phyloP scores from a whole-genome alignment of 2,113 vertebrate genomes.

The human region DNA sequence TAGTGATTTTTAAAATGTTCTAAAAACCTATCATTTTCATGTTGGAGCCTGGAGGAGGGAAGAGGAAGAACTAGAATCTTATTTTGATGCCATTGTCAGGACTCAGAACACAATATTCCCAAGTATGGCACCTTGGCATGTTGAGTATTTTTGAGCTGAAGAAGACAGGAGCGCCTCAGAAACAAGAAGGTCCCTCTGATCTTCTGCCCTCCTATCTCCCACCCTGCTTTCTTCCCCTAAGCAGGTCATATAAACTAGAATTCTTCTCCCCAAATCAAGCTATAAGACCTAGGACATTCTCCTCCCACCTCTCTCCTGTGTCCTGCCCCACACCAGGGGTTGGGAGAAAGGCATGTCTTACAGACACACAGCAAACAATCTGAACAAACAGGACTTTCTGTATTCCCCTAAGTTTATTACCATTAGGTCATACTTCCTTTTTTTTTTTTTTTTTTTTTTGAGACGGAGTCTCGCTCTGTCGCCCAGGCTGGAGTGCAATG shows the following conservation, averaged over 20 bases:
- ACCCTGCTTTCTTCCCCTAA: background rate
- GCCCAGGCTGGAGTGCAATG: no score
- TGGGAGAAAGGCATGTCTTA: background rate
- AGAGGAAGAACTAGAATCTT: background rate
- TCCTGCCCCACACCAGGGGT: background rate
- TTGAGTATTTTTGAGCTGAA: background rate
- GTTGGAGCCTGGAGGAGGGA: background rate
- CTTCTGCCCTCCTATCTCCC: background rate
- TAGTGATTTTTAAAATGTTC: background rate
- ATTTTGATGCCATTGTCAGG: background rate
- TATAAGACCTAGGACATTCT: background rate
- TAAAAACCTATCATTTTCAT: background rate
- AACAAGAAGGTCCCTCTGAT: background rate
- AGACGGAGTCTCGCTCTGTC: no score
- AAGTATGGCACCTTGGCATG: background rate
- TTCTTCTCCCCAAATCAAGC: background rate
- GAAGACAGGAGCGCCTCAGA: background rate
- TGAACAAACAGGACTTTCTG: background rate
- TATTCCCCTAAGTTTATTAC: background rate
- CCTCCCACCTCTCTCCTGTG: background rate
- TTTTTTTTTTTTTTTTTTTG: no score
- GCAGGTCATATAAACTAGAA: background rate
- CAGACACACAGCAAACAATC: background rate
- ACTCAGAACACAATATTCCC: no score
- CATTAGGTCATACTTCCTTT: background rate